Evolutionary conservation across 1,140 invertebrate genomes (phyloP), one percentile per base, ranked within the genome.

Genomic region (silkworm (Bombyx mori)): DNA sequence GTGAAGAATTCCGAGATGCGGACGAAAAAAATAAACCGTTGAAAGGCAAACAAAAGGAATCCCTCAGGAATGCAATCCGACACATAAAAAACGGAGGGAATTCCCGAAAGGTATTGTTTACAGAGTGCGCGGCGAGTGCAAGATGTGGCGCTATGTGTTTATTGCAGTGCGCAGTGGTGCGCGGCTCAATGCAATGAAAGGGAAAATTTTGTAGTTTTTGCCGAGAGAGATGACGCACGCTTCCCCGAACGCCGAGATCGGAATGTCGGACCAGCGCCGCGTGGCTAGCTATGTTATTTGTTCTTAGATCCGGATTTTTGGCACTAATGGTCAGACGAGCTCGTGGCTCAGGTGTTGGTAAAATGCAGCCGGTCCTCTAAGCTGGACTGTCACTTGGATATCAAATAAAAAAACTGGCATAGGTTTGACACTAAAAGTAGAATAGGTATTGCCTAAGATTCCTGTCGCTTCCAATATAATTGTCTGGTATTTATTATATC

Each of bases 31-130:
- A 75, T 69, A 60, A 69, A 70, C 68, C 66, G 66, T 76, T 73
- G 74, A 74, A 72, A 62, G 65, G 66, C 78, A 86, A 86, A 86
- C 80, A 86, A 84, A 84, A 84, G 83, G 83, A 77, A 86, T 85
- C 78, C 83, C 83, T 79, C 60, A 83, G 77, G 82, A 85, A 86
- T 86, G 81, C 69, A 74, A 70, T 74, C 67, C 67, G 67, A 75
- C 70, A 77, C 76, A 18, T 18, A 18, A 84, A 83, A 86, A 85
- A 86, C 71, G 57, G 65, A 77, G 81, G 83, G 83, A 79, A 81
- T 74, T 85, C 82, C 83, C 83, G 72, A 86, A 83, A 83, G 68
- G 72, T 69, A 79, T 83, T 86, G 82, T 86, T 86, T 86, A 86
- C 83, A 75, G 60, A 73, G 61, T 57, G 67, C 71, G 63, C 67